Conservation (phyloP, 2,888 invertebrate species). For the Slavum lentiscoides region DNA sequence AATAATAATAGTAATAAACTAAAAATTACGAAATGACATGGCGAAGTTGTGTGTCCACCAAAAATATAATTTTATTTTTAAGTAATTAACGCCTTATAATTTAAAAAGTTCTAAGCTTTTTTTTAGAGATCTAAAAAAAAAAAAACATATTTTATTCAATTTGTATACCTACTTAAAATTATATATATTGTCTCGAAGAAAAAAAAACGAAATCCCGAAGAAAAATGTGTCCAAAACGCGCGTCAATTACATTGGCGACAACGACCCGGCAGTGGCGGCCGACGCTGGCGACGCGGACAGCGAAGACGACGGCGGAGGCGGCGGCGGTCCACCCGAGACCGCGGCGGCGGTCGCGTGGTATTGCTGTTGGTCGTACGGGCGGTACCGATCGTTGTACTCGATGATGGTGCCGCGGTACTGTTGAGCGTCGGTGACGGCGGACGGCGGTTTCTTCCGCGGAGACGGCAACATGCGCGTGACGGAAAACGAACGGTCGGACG, state of each 20-base stretch:
- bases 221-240: no score
- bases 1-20: no score
- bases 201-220: no score
- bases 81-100: no score
- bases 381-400: constrained; percentile 55
- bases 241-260: constrained; percentile 58
- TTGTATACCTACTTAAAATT: no score
- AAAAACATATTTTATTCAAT: no score
- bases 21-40: no score
- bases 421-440: background rate
- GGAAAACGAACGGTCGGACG: constrained; percentile 89
- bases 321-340: constrained; percentile 64
- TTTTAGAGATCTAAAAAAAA: no score
- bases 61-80: no score
- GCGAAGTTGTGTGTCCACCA: no score
- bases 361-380: constrained; percentile 56
- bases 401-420: background rate
- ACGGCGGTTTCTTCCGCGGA: constrained; percentile 69
- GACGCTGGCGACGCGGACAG: constrained; percentile 67
- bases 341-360: constrained; percentile 61
- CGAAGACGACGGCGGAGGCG: constrained; percentile 70
- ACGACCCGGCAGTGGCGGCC: constrained; percentile 1
- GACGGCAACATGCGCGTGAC: constrained; percentile 88
- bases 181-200: no score
- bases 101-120: no score